Evolutionary conservation across 2,113 vertebrate species (phyloP).

Genomic region (Tinamus guttatus): DNA sequence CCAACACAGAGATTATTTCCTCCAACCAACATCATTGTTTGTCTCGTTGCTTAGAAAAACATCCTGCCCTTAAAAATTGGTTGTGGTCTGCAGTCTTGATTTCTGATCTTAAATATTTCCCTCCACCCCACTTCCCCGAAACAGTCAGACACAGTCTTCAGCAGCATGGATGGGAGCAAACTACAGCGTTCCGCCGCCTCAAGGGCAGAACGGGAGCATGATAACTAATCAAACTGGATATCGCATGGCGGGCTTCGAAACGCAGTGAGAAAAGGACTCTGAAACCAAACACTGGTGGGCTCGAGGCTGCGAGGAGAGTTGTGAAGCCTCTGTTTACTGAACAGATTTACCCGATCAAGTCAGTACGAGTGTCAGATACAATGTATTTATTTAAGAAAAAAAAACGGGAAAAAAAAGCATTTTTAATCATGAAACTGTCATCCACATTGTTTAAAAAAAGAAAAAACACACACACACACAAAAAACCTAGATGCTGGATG

Average conservation of each 20-base stretch:
- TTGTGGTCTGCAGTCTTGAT: background rate
- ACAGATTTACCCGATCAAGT: conserved; percentile 82
- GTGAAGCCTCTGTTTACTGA: conserved; percentile 79
- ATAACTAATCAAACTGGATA: conserved; percentile 89
- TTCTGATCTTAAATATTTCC: background rate
- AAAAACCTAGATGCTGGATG: conserved; percentile 79
- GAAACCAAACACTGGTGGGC: conserved; percentile 74
- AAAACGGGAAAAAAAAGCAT: conserved; percentile 34
- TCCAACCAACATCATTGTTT: no score
- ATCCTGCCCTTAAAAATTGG: background rate
- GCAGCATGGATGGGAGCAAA: conserved; percentile 90
- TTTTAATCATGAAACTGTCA: conserved; percentile 81
- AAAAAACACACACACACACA: conserved; percentile 17
- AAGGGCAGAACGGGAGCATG: conserved; percentile 90
- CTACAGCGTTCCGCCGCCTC: conserved; percentile 85
- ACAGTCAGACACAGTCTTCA: conserved; percentile 90
- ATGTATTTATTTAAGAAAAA: conserved; percentile 82
- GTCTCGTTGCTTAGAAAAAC: background rate
- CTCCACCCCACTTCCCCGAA: background rate
- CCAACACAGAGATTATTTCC: background rate
- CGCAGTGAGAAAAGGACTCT: conserved; percentile 84
- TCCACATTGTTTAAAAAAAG: conserved; percentile 83
- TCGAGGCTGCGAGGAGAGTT: conserved; percentile 71
- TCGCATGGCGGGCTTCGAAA: conserved; percentile 91
- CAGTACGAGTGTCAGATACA: conserved; percentile 83